These are phyloP conservation scores for Sipha maydis DNA, from an alignment of 2,888 invertebrate species.

Conservation along the genomic window DNA sequence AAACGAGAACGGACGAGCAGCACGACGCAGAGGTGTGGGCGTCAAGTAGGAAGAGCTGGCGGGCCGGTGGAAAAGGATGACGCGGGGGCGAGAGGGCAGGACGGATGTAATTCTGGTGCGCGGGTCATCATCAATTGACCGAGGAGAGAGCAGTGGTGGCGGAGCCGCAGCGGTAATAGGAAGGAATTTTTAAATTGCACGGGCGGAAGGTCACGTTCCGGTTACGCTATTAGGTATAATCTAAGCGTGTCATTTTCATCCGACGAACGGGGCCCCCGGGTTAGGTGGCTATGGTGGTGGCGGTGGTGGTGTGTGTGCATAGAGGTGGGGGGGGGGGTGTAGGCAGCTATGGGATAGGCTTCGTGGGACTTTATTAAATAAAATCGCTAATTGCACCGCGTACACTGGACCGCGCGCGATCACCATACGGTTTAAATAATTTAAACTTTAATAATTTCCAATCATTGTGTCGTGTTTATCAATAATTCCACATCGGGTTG, in stretches of 20 bases:
- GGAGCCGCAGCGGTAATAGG: slow-evolving; percentile 18
- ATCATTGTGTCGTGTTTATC: not conserved
- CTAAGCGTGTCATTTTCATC: slow-evolving; percentile 44
- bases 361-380: not conserved
- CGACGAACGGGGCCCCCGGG: not conserved
- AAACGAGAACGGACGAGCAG: slow-evolving; percentile 21
- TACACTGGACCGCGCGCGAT: not conserved
- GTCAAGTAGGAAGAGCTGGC: not conserved
- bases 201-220: slow-evolving; percentile 57
- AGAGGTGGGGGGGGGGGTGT: too few species aligned
- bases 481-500: not conserved
- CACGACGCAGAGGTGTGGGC: not conserved
- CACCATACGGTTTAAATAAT: not conserved
- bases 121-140: slow-evolving; percentile 58
- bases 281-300: too few species aligned
- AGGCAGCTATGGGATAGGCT: not conserved
- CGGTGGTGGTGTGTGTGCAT: too few species aligned
- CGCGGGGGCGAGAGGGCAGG: not conserved
- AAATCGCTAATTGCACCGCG: not conserved
- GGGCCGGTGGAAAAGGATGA: not conserved
- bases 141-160: not conserved
- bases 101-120: slow-evolving; percentile 32
- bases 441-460: too few species aligned
- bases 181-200: slow-evolving; percentile 61
- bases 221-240: slow-evolving; percentile 41